Evolutionary conservation across 2,888 invertebrate species (phyloP), one percentile per base, ranked within the genome.

Genomic region (Eucriotettix oculatus): DNA sequence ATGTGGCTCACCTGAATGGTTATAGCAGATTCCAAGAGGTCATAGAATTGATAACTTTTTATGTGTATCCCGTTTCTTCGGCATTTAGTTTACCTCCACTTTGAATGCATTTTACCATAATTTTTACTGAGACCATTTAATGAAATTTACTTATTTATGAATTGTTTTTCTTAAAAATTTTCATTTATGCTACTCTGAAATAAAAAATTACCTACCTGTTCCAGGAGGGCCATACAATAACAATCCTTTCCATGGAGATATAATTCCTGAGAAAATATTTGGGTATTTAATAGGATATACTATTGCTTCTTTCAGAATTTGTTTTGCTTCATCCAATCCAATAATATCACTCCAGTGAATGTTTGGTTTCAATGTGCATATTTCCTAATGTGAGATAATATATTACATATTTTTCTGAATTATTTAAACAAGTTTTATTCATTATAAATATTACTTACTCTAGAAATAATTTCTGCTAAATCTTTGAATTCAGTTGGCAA

Each of bases 181-280:
- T 14, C 3, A 48, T 48, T 9, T 48, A 48, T 29, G 29, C 12
- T 10, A 56, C 42, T 16, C 12, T 12, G 14, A 17, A 42, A 43
- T 48, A 52, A 29, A 58, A 16, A 48, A 52, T 44, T 52, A 58
- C 61, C 58, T 57, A 66, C 90, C 91, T 42, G 88, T 86, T 65
- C 90, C 89, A 40, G 86, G 84, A 17, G 87, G 86, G 5, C 87
- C 87, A 67, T 84, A 85, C n/a, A 89, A 71, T 72, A 80, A 73
- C 52, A 89, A 75, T 0, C 89, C 90, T 66, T 87, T 87, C 94
- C 96, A 97, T 0, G 94, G 90, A 64, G 85, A 82, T 14, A 85
- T 69, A 54, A 79, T 75, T 1, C 83, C 82, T 0, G 76, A 78
- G 69, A 90, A 90, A 14, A 89, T 71, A 58, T 82, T 78, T 0